Percentiles rank a stretch among this genome's conserved stretches.
phyloP scores from a whole-genome alignment of 2,113 vertebrate genomes.

The Chrysemys picta region DNA sequence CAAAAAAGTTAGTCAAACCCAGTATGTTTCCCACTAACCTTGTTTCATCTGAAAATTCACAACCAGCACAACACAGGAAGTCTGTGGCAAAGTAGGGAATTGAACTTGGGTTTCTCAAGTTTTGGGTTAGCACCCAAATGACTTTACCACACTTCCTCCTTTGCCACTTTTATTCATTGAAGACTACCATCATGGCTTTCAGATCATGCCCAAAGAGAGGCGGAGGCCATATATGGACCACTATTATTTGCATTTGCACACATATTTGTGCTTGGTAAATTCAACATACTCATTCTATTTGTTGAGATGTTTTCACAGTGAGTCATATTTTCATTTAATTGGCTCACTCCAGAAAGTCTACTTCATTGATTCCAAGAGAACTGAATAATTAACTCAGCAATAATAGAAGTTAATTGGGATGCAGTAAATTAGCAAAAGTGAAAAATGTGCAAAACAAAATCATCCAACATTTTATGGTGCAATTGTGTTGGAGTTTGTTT shows the following conservation, averaged over 20 bases:
- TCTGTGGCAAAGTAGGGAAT: not conserved
- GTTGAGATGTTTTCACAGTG: not conserved
- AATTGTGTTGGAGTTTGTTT: not conserved
- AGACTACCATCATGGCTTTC: not conserved
- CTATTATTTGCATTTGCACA: not conserved
- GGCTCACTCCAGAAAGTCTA: not conserved
- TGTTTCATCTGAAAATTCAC: not conserved
- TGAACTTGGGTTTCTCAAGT: not conserved
- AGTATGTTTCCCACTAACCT: not conserved
- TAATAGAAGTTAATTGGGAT: not conserved
- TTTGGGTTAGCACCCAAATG: not conserved
- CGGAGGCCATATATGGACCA: not conserved
- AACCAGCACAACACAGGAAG: not conserved
- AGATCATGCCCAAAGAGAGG: not conserved
- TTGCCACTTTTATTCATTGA: not conserved
- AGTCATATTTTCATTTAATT: not conserved
- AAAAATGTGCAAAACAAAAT: not conserved
- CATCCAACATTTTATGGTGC: not conserved
- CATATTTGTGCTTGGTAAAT: not conserved
- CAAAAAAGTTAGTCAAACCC: not conserved
- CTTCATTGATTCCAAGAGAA: not conserved
- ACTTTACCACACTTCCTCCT: not conserved
- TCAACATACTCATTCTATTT: not conserved
- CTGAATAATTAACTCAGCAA: not conserved
- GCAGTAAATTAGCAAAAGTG: not conserved